Evolutionary conservation across 2,888 invertebrate genomes (phyloP).

Genomic region (Mythimna loreyi): DNA sequence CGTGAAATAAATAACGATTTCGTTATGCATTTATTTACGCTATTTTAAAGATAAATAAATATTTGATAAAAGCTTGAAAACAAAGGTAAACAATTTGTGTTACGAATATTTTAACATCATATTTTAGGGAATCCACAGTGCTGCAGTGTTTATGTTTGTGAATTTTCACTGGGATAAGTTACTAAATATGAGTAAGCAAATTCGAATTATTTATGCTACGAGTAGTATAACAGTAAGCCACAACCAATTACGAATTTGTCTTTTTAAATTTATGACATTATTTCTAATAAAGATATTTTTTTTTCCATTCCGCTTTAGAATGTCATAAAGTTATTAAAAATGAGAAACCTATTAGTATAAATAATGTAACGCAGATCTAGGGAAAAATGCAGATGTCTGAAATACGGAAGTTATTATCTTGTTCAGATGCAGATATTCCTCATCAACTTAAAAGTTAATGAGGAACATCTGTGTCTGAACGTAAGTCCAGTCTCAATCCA

Average conservation of each 20-base stretch:
- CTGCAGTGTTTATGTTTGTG: neutral
- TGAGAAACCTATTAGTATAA: too few species aligned
- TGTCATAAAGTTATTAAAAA: neutral
- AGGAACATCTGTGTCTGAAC: too few species aligned
- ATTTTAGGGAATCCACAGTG: neutral
- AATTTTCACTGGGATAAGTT: neutral
- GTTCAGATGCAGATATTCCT: too few species aligned
- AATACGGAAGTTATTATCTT: too few species aligned
- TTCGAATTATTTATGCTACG: constrained; percentile 3
- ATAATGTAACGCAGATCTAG: too few species aligned
- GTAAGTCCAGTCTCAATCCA: too few species aligned
- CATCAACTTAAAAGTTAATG: too few species aligned
- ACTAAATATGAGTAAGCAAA: neutral
- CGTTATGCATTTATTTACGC: neutral
- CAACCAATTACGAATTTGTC: neutral
- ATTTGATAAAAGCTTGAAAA: neutral
- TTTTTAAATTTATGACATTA: neutral
- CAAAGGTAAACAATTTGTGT: neutral
- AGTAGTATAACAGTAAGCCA: neutral
- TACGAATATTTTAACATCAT: constrained; percentile 16
- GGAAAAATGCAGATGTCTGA: too few species aligned
- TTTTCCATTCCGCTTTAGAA: neutral
- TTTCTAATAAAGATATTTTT: neutral
- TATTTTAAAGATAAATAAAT: constrained; percentile 3
- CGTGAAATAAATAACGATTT: neutral